Percentiles rank a stretch among this genome's conserved stretches.
These are phyloP conservation scores for Seira sanloemensis DNA, from an alignment of 2,888 invertebrate genomes.

Conservation along the genomic window DNA sequence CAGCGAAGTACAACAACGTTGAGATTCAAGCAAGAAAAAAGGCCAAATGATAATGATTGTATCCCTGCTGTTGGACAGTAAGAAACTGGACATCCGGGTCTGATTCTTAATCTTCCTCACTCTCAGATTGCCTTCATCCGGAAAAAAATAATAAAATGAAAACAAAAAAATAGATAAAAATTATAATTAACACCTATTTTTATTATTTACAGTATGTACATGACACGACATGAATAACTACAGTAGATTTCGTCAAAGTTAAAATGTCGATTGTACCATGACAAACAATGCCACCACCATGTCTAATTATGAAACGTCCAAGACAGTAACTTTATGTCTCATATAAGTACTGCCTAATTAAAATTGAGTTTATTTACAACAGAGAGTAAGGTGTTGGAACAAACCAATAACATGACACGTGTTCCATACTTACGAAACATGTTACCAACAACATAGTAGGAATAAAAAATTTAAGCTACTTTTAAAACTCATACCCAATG, in stretches of 20 bases:
- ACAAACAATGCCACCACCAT: too few relatives aligned
- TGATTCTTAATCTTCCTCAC: background rate
- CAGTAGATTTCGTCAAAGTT: background rate
- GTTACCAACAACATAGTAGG: too few relatives aligned
- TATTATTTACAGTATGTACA: background rate
- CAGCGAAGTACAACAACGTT: constrained; percentile 28
- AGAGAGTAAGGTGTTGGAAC: too few relatives aligned
- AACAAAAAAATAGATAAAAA: background rate
- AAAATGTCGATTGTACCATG: background rate
- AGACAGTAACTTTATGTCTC: too few relatives aligned
- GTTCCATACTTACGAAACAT: background rate
- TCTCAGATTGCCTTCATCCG: background rate
- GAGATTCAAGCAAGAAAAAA: constrained; percentile 39
- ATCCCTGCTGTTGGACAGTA: background rate
- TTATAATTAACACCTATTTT: background rate
- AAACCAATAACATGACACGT: background rate
- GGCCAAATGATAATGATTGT: background rate
- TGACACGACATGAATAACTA: background rate
- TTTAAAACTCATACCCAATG: too few relatives aligned
- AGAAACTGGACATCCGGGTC: background rate
- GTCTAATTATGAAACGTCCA: too few relatives aligned
- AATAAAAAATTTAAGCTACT: too few relatives aligned
- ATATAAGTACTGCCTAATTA: too few relatives aligned
- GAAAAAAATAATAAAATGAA: background rate
- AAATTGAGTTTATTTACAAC: too few relatives aligned